Evolutionary conservation across 1,140 invertebrate species (phyloP).

Genomic region (Cephus cinctus): DNA sequence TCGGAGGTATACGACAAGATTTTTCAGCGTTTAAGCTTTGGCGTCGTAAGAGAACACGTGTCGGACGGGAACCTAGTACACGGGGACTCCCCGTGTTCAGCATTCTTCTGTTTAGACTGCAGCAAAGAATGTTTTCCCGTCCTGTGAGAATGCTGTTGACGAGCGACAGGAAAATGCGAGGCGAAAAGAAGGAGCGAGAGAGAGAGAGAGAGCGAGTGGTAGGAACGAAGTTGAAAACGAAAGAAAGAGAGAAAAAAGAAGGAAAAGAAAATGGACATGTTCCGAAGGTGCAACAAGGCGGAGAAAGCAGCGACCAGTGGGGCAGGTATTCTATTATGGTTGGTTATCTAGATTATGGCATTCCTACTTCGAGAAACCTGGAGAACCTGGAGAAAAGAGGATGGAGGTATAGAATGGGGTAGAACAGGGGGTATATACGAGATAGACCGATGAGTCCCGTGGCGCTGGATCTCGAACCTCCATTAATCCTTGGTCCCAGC

Average conservation of each 20-base stretch:
- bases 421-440: background rate
- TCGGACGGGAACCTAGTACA: too few species aligned
- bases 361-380: slow-evolving; percentile 45
- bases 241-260: slow-evolving; percentile 30
- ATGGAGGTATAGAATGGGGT: slow-evolving; percentile 4
- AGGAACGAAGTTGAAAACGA: slow-evolving; percentile 3
- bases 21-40: slow-evolving; percentile 29
- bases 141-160: too few species aligned
- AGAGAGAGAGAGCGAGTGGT: slow-evolving; percentile 2
- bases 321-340: slow-evolving; percentile 50
- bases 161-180: slow-evolving; percentile 5
- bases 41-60: slow-evolving; percentile 25
- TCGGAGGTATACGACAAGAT: slow-evolving; percentile 12
- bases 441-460: background rate
- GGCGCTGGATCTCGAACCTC: slow-evolving; percentile 12
- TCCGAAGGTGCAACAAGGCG: slow-evolving; percentile 46
- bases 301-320: slow-evolving; percentile 43
- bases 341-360: slow-evolving; percentile 53
- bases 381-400: slow-evolving; percentile 28
- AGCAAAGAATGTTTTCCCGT: too few species aligned
- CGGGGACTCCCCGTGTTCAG: background rate
- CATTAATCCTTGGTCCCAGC: slow-evolving; percentile 21
- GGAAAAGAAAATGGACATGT: too few species aligned
- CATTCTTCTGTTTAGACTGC: too few species aligned
- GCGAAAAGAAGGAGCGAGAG: background rate